Base-by-base conservation (phyloP, 1,140 invertebrate species). In the Agrypnia vestita region DNA sequence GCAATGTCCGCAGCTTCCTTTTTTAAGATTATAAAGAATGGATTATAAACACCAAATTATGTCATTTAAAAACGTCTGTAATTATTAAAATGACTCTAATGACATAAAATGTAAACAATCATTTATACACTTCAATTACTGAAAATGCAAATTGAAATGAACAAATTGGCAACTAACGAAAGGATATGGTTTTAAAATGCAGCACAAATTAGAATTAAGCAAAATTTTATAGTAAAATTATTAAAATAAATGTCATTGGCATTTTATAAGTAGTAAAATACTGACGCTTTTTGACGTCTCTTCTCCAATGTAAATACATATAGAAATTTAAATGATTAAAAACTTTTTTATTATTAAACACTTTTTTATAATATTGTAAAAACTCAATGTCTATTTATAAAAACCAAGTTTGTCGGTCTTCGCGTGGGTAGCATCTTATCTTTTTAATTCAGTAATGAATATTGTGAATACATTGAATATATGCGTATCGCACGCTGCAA, bases 181-280 rank as follows among this genome's bases (percentile, higher is more conserved):
- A 35, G 6, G 25, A 21, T 71, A 71, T 71, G 49, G 46, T 47
- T 71, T 49, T 71, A 71, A 35, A 51, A 71, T 51, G 67, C 67
- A 74, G 71, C 71, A 74, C 71, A 74, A 74, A 74, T 74, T 74
- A 74, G 71, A 17, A 15, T 1, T 74, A 74, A 74, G 71, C 43
- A 59, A 74, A 74, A 59, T 43, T 35, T 35, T 35, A 44, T 59
- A 51, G 46, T 51, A 74, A 56, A 59, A n/a, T 43, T 74, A 35
- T 56, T 55, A 61, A 74, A 43, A 71, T 19, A 21, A 51, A 25
- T 43, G 10, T n/a, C 46, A 71, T 13, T 8, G 17, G 46, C 46
- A 71, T 71, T 71, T 44, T 51, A 51, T 9, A 25, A 64, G 6
- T 51, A 71, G 17, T 49, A 25, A 49, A 21, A 21, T 53, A 21